A percentile compares a stretch with the other conserved stretches of the same genome.
Evolutionary conservation across 2,888 invertebrate species (phyloP).

Genomic region (Heliconius ethilla): DNA sequence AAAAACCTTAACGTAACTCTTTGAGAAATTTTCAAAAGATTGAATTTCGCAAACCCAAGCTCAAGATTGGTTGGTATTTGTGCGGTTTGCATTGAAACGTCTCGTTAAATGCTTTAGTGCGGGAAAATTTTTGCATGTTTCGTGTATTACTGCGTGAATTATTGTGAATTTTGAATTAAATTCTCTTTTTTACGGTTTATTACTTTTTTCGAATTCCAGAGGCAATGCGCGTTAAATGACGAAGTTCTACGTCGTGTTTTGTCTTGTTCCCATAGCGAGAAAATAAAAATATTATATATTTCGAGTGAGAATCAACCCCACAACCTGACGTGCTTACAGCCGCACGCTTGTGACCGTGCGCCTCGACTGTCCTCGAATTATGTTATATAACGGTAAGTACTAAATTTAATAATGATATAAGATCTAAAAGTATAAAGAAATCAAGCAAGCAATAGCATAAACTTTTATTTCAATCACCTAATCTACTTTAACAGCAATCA

Average conservation of each 20-base stretch:
- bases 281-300: too few species aligned
- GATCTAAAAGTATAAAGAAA: neutral
- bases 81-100: constrained; percentile 1
- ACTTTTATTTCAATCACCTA: constrained; percentile 4
- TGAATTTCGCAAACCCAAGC: constrained; percentile 11
- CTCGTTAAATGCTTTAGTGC: neutral
- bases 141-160: neutral
- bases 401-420: neutral
- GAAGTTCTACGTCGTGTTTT: too few species aligned
- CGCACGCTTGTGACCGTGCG: too few species aligned
- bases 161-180: neutral
- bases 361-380: too few species aligned
- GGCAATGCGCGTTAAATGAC: too few species aligned
- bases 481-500: constrained; percentile 11
- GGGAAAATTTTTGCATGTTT: neutral
- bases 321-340: too few species aligned
- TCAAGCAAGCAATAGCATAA: neutral
- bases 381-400: too few species aligned
- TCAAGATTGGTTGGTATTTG: neutral
- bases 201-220: too few species aligned
- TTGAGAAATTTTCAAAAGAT: constrained; percentile 20
- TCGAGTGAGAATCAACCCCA: too few species aligned
- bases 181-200: neutral
- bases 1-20: constrained; percentile 25
- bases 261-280: too few species aligned